These are phyloP conservation scores for Maccullochella peelii DNA, from an alignment of 2,113 vertebrate species.

Conservation along the genomic window DNA sequence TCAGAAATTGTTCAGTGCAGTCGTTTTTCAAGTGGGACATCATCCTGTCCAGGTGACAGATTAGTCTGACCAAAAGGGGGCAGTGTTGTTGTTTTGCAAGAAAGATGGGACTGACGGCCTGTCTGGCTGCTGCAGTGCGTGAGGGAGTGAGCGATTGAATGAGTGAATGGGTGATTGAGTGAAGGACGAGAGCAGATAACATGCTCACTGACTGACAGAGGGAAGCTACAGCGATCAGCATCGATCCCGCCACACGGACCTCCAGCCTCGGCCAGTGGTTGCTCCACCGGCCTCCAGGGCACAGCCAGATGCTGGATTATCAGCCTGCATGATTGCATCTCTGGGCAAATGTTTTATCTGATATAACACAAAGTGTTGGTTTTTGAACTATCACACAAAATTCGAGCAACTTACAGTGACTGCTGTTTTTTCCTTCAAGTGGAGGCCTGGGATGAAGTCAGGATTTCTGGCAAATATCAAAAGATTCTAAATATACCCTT, in stretches of 20 bases:
- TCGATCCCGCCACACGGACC: conserved; percentile 74
- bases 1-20: conserved; percentile 67
- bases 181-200: conserved; percentile 74
- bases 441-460: conserved; percentile 19
- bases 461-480: conserved; percentile 32
- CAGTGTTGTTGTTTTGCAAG: conserved; percentile 84
- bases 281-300: conserved; percentile 56
- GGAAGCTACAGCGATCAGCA: conserved; percentile 81
- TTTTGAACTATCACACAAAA: conserved; percentile 42
- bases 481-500: conserved; percentile 32
- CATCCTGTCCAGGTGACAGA: conserved; percentile 53
- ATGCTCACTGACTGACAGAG: conserved; percentile 79
- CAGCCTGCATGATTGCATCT: conserved; percentile 72
- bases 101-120: conserved; percentile 39
- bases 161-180: conserved; percentile 77
- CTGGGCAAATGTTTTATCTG: conserved; percentile 60
- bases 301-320: conserved; percentile 73
- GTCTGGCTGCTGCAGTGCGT: conserved; percentile 62
- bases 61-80: conserved; percentile 82
- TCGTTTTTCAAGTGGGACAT: conserved; percentile 75
- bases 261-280: conserved; percentile 65
- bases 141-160: conserved; percentile 62
- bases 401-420: conserved; percentile 31
- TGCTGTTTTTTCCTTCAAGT: conserved; percentile 24
- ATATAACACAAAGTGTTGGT: conserved; percentile 58